Base-by-base conservation (phyloP, 2,113 vertebrate genomes). In the Xiphorhynchus elegans region DNA sequence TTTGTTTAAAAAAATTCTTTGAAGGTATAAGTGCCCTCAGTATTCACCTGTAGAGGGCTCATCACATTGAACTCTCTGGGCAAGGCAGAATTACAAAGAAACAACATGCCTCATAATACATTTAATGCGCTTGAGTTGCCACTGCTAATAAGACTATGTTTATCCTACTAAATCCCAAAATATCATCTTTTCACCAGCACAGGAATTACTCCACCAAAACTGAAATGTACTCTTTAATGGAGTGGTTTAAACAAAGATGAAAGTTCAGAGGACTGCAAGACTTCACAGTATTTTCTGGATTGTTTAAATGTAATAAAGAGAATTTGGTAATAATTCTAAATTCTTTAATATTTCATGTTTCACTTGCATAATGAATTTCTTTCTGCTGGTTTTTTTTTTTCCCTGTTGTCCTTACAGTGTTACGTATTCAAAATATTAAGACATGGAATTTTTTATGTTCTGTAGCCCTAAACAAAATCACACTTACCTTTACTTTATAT, bases 131-230 rank as follows among this genome's bases (percentile, higher is more conserved):
- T 80, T 80, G 82, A 90, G 37, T 64, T 91, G 50, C n/a, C 55
- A 33, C 37, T 13, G 5, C 37, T 94, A 77, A 37, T 67, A 94
- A 70, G 56, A 52, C 67, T 52, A 63, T 66, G 44, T 70, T 94
- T 94, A 93, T 86, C 59, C 66, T 49, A 50, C 72, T 95, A 92
- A 88, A 92, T 80, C 42, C 55, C 53, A 28, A 68, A 81, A 59
- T 53, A 73, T n/a, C 35, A 92, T 40, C 60, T 78, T 92, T 84
- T 91, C 55, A 81, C 60, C 53, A 84, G 37, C 50, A 76, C 1
- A 79, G 42, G 58, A 89, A 90, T 93, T 94, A 78, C 33, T 69
- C 42, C 84, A 14, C 13, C 26, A 70, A 84, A 79, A 88, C 81
- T 75, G 69, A 93, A 72, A 89, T 14, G 66, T 11, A 70, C 24